A percentile compares a stretch with the other conserved stretches of the same genome.
phyloP scores from a whole-genome alignment of 2,888 invertebrate genomes.

The Micoletzkya japonica region DNA sequence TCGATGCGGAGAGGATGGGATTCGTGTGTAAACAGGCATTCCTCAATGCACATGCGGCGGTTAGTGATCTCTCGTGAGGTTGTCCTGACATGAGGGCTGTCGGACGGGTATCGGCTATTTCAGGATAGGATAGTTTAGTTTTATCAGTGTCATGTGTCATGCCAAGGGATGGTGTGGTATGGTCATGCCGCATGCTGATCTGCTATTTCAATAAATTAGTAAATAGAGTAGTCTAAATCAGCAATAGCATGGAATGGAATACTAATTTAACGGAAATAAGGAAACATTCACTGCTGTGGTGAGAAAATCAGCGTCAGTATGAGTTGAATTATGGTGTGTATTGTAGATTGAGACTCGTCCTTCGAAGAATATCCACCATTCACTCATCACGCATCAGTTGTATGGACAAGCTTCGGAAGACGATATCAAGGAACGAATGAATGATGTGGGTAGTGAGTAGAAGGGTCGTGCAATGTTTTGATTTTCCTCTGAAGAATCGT shows the following conservation, averaged over 20 bases:
- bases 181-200: no score
- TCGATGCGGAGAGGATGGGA: slow-evolving; percentile 79
- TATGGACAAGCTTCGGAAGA: slow-evolving; percentile 73
- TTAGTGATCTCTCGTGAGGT: slow-evolving; percentile 8
- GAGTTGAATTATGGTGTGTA: no score
- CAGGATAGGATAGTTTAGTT: not conserved
- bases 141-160: no score
- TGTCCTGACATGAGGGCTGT: not conserved
- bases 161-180: no score
- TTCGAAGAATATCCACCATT: slow-evolving; percentile 77
- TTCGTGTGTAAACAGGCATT: slow-evolving; percentile 71
- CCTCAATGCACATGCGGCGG: slow-evolving; percentile 40
- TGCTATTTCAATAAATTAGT: no score
- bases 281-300: no score
- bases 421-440: slow-evolving; percentile 40
- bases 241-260: no score
- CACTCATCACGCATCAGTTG: slow-evolving; percentile 80
- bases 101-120: not conserved
- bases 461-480: no score
- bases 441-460: slow-evolving; percentile 38
- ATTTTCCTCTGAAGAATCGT: no score
- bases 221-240: no score
- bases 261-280: no score
- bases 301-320: no score
- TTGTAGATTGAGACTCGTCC: slow-evolving; percentile 72